phyloP scores from a whole-genome alignment of 2,797 vertebrate genomes.

The Micropoecilia bifurca region DNA sequence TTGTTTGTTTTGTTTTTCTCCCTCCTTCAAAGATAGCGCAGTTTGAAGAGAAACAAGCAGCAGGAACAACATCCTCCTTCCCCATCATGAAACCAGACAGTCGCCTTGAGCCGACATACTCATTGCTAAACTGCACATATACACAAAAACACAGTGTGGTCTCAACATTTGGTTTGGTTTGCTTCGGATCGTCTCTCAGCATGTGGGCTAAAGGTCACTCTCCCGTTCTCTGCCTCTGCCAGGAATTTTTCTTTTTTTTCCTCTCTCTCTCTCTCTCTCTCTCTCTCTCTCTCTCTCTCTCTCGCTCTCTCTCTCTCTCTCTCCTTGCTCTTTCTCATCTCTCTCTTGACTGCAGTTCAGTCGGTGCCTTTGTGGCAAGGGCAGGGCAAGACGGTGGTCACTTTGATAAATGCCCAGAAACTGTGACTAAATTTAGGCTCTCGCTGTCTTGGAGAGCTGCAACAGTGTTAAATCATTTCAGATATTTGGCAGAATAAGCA shows the following conservation, averaged over 20 bases:
- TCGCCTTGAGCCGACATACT: conserved; percentile 40
- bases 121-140: conserved; percentile 27
- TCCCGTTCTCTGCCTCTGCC: conserved; percentile 36
- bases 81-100: conserved; percentile 67
- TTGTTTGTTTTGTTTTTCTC: conserved; percentile 10
- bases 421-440: conserved; percentile 17
- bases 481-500: conserved; percentile 1
- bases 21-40: conserved; percentile 28
- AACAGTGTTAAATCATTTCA: not conserved
- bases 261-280: not conserved
- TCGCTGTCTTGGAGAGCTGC: not conserved
- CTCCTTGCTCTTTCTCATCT: not conserved
- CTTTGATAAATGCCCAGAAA: conserved; percentile 50
- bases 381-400: conserved; percentile 58
- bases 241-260: conserved; percentile 56
- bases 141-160: conserved; percentile 10
- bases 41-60: conserved; percentile 58
- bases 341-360: conserved; percentile 7
- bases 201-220: conserved; percentile 70
- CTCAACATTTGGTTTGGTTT: conserved; percentile 53
- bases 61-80: conserved; percentile 34
- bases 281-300: too few relatives aligned
- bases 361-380: conserved; percentile 52
- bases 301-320: too few relatives aligned
- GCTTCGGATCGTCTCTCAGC: conserved; percentile 60